A percentile compares a stretch with the other conserved stretches of the same genome.
phyloP scores from a whole-genome alignment of 2,797 vertebrate species.

The Semotilus atromaculatus region DNA sequence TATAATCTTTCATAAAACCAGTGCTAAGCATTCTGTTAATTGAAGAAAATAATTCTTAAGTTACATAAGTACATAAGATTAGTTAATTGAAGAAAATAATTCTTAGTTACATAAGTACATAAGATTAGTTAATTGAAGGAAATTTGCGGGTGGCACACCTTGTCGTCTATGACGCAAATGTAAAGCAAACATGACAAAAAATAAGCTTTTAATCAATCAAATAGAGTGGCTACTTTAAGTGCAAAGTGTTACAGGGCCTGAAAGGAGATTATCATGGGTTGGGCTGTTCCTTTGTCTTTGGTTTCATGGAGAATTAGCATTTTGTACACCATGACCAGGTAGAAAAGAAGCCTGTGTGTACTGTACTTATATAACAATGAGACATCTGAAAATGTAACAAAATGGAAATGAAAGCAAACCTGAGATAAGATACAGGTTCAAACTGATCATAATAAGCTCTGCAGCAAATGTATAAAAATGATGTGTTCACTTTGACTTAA shows the following conservation, averaged over 20 bases:
- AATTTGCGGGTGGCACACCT: slow-evolving; percentile 28
- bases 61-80: slow-evolving; percentile 17
- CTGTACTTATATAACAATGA: slow-evolving; percentile 3
- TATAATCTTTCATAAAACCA: slow-evolving; percentile 12
- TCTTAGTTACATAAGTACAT: slow-evolving; percentile 2
- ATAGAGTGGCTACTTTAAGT: slow-evolving; percentile 13
- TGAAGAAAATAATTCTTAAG: not conserved
- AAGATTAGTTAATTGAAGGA: slow-evolving; percentile 32
- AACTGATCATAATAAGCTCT: slow-evolving; percentile 1
- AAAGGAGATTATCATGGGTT: slow-evolving; percentile 19
- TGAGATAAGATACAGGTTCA: slow-evolving; percentile 1
- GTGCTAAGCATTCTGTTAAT: not conserved
- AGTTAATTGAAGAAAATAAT: slow-evolving; percentile 28
- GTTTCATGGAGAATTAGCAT: slow-evolving; percentile 24
- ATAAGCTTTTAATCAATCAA: slow-evolving; percentile 33
- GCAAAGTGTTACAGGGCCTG: slow-evolving; percentile 5
- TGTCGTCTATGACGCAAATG: slow-evolving; percentile 29
- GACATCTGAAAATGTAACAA: not conserved
- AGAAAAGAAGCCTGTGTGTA: slow-evolving; percentile 3
- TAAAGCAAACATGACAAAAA: slow-evolving; percentile 42
- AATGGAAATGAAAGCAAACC: slow-evolving; percentile 5
- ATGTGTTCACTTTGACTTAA: not conserved
- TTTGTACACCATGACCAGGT: not conserved
- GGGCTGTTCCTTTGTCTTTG: slow-evolving; percentile 38
- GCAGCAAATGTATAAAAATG: not conserved